Conservation (phyloP, 2,113 vertebrate genomes). For the Chloroceryle aenea region DNA sequence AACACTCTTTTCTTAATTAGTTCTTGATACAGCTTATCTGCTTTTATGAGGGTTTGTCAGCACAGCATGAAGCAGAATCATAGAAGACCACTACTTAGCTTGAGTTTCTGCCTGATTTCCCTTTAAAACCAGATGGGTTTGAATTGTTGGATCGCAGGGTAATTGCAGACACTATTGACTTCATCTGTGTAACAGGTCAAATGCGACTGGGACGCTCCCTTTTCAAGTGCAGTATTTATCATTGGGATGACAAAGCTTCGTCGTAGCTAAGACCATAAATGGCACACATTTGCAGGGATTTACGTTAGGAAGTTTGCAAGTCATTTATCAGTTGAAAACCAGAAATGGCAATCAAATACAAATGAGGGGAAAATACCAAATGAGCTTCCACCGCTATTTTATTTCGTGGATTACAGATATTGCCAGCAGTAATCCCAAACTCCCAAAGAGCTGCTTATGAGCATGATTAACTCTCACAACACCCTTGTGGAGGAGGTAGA, state of each 20-base stretch:
- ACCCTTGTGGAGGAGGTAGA: neutral
- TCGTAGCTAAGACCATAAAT: neutral
- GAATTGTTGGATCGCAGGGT: slow-evolving; percentile 17
- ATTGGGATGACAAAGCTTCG: neutral
- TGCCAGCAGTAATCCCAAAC: neutral
- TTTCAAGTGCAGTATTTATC: slow-evolving; percentile 31
- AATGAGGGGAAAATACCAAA: neutral
- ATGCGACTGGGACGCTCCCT: neutral
- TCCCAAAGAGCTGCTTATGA: neutral
- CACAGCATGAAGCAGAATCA: slow-evolving; percentile 47
- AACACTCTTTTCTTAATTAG: slow-evolving; percentile 47
- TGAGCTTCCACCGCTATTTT: neutral
- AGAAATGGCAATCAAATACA: slow-evolving; percentile 24
- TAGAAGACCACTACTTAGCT: slow-evolving; percentile 13
- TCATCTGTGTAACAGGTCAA: neutral
- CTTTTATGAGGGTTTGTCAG: slow-evolving; percentile 53
- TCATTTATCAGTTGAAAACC: slow-evolving; percentile 30
- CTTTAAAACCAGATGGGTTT: slow-evolving; percentile 40
- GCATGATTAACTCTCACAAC: neutral
- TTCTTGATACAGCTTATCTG: slow-evolving; percentile 39
- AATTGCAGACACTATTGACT: slow-evolving; percentile 19
- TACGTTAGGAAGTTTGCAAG: neutral
- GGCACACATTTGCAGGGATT: neutral
- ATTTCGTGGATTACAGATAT: slow-evolving; percentile 2
- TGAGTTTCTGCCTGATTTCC: slow-evolving; percentile 47